These are phyloP conservation scores for Sialia sialis DNA, from an alignment of 2,113 vertebrate genomes.

Conservation along the genomic window DNA sequence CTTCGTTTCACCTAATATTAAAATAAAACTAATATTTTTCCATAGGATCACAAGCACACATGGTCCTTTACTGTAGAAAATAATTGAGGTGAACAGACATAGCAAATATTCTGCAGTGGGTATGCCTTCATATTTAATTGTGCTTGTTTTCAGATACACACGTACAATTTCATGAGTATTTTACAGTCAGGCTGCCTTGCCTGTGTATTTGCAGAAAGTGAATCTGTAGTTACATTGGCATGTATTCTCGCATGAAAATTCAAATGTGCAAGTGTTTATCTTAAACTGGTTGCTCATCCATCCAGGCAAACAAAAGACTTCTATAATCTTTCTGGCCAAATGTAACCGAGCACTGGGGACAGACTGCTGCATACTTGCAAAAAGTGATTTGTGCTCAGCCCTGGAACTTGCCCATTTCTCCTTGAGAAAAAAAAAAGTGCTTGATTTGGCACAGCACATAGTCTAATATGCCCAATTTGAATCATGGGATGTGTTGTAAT, in stretches of 20 bases:
- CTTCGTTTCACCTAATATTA: neutral
- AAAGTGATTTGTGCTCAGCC: conserved; percentile 2
- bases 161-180: neutral
- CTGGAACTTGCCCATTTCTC: neutral
- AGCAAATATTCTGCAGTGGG: neutral
- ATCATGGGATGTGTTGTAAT: neutral
- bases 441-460: neutral
- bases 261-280: conserved; percentile 7
- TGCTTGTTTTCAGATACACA: neutral
- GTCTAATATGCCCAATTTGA: neutral
- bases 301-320: neutral
- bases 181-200: neutral
- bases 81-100: neutral
- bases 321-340: conserved; percentile 18
- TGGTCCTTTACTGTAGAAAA: neutral
- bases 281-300: neutral
- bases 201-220: neutral
- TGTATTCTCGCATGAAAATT: neutral
- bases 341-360: neutral
- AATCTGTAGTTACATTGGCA: neutral
- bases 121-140: conserved; percentile 5
- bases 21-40: neutral
- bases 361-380: neutral
- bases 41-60: neutral
- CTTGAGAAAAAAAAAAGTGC: neutral